Base-by-base conservation (phyloP, 2,888 invertebrate genomes). In the Drosophila subsilvestris region DNA sequence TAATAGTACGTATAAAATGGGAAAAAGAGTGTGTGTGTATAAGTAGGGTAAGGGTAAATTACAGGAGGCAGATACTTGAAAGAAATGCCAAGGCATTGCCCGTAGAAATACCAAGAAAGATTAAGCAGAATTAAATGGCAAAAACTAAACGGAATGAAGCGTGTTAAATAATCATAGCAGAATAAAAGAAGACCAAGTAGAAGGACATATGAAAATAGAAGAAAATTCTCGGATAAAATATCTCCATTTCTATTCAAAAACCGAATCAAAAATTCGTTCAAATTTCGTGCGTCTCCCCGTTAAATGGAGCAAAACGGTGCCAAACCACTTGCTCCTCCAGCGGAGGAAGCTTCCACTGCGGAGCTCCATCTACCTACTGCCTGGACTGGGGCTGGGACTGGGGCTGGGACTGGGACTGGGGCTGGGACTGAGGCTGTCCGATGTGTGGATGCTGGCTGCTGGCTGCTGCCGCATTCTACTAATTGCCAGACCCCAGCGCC, bases 291-390 rank as follows among this genome's bases (percentile, higher is more conserved):
- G 27, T 2, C 27, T 27, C 27, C 27, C 37, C 2, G 27, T 44
- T 43, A 60, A 83, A 78, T 80, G 60, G 71, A 56, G 79, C 81
- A 59, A 53, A 74, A 60, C 81, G 80, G 80, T 84, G 80, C 79
- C 81, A 80, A 84, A 69, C 78, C 78, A 75, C 56, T 78, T 65
- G 78, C 73, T 61, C 62, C 25, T 59, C 37, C 37, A 59, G 55
- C 61, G 53, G 14, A 70, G 25, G 47, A 27, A 67, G 45, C 54
- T 68, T 22, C 5, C 8, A n/a, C 5, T 5, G 10, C 29, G 29
- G 10, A 12, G 32, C 32, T 32, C 12, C 32, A 32, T 12, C 12
- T 14, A 32, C 32, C 37, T n/a, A 1, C 37, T 2, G 6, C 37
- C 37, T 27, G 2, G 8, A 22, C 22, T 22, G 22, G 27, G 9